Conservation (phyloP, 2,113 vertebrate genomes). For the Peromyscus californicus region DNA sequence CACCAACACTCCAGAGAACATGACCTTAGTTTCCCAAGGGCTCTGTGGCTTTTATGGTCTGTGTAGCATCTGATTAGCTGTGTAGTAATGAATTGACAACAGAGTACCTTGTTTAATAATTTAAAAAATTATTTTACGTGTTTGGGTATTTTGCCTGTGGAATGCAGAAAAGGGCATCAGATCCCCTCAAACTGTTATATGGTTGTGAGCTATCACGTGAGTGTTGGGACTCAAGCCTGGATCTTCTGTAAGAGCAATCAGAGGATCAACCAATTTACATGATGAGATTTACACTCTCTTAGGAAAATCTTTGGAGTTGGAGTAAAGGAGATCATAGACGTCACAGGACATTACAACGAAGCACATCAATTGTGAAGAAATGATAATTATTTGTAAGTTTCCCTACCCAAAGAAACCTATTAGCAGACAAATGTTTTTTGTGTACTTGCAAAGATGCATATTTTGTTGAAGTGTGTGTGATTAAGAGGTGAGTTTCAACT, state of each 20-base stretch:
- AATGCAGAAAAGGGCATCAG: background rate
- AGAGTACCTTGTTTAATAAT: background rate
- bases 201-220: background rate
- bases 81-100: background rate
- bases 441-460: constrained; percentile 51
- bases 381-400: constrained; percentile 47
- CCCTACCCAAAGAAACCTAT: constrained; percentile 22
- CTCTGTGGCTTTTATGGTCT: background rate
- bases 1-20: background rate
- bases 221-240: background rate
- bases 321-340: constrained; percentile 25
- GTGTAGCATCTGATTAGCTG: background rate
- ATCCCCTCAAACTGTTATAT: background rate
- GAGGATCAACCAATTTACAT: too few species aligned
- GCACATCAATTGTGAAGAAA: constrained; percentile 29
- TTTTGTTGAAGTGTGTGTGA: constrained; percentile 57
- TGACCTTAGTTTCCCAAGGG: background rate
- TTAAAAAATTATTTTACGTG: background rate
- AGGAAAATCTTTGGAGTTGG: constrained; percentile 16
- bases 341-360: constrained; percentile 19
- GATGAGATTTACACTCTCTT: constrained; percentile 63
- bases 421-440: background rate
- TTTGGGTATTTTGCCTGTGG: background rate
- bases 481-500: constrained; percentile 42
- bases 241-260: background rate